Evolutionary conservation across 2,113 vertebrate species (phyloP), one percentile per base, ranked within the genome.

Genomic region (Gambusia affinis): DNA sequence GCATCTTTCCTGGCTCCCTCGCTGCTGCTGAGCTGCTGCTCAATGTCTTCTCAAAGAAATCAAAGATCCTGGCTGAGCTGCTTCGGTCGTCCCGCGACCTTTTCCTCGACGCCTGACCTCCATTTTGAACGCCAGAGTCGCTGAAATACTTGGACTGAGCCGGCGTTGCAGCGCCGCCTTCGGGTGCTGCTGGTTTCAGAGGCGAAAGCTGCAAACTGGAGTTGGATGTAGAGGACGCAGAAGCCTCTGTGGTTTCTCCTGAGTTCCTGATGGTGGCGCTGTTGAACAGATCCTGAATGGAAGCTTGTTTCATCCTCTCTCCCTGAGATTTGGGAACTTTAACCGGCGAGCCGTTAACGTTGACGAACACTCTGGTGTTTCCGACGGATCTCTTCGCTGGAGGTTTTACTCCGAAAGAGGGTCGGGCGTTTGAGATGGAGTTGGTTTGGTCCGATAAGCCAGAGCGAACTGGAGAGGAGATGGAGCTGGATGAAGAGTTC

Each of bases 261-360:
- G 81, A 44, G 47, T 54, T 87, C 64, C 67, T 79, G 37, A 75
- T 15, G 30, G 17, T 67, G 14, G 66, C 57, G 62, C 54, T 63
- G 37, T 66, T 75, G 30, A 94, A 93, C 1, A 94, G 85, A 6
- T 92, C 86, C 12, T 75, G 72, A 2, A 94, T 85, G 5, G 90
- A 91, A 54, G 12, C 88, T 72, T 94, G 94, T 42, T 66, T 89
- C 17, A 54, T 33, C 35, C 37, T 75, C 14, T 80, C 66, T 0
- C 8, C 64, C 22, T 67, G 72, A n/a, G 78, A 65, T 83, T 88
- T 89, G 11, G 84, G 54, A n/a, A 94, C 89, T 88, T 90, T 93
- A 19, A 92, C 69, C 1, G 97, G 96, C 0, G 95, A 96, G 2
- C 95, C 96, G 0, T 78, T 86, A 66, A 94, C 33, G n/a, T 85